Evolutionary conservation across 2,888 invertebrate genomes (phyloP), one percentile per base, ranked within the genome.

Genomic region (Mythimna lalbum): DNA sequence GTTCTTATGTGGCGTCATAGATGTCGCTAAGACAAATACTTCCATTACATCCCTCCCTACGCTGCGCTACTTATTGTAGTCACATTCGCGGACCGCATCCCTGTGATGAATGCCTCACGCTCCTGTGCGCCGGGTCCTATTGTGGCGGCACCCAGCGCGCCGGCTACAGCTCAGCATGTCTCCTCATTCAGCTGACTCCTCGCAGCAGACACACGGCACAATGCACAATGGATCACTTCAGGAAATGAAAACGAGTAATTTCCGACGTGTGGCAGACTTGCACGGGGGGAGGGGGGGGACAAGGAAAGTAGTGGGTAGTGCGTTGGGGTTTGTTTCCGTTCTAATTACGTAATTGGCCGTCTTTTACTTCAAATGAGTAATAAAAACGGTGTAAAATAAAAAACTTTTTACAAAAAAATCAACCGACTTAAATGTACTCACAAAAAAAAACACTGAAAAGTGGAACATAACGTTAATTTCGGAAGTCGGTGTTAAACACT

Each of bases 141-240:
- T 7, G 31, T 23, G 1, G n/a, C 23, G 1, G 12, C n/a, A 2
- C 17, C 73, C 55, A 47, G 47, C 49, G 56, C 31, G 31, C 31
- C 33, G 9, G 33, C 33, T 49, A 39, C 19, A n/a, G n/a, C 47
- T 49, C 59, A 12, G 1, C 49, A 5, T 3, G 27, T 57, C 56
- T 47, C 74, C 65, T 50, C 19, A 73, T 63, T 73, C 36, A 53
- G 57, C 52, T 5, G 47, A 17, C 23, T 55, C 52, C 21, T 23
- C 3, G 9, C 23, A 36, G 14, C 68, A 19, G 36, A 33, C 31
- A 23, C 47, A 9, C 39, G 39, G 23, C 23, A 63, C 71, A 70
- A 70, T 56, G 56, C 63, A 76, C 75, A 76, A 76, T 61, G 47
- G 61, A 71, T 50, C 61, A 76, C 75, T 76, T 71, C 52, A 61